A percentile compares a stretch with the other conserved stretches of the same genome.
Conservation (phyloP, 2,888 invertebrate species). For the Cremastinae sp. region DNA sequence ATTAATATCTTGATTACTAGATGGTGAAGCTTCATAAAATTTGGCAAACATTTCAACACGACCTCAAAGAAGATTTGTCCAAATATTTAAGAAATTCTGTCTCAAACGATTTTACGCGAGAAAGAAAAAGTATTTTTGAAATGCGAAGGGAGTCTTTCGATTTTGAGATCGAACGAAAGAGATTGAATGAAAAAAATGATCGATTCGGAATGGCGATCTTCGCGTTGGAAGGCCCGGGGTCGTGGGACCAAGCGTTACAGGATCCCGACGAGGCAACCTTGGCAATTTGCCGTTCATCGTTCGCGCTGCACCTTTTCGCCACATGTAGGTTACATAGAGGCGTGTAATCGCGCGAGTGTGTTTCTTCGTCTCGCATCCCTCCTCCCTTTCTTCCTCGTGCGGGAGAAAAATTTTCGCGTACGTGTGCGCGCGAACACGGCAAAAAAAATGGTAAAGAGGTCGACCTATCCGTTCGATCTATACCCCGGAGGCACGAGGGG, state of each 20-base stretch:
- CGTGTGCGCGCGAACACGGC: neutral
- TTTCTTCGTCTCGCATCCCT: neutral
- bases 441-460: slow-evolving; percentile 58
- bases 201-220: slow-evolving; percentile 47
- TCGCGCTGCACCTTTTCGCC: slow-evolving; percentile 48
- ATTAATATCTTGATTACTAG: too few relatives aligned
- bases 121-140: neutral
- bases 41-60: too few relatives aligned
- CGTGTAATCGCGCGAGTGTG: slow-evolving; percentile 2
- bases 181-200: slow-evolving; percentile 13
- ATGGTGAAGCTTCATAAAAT: too few relatives aligned
- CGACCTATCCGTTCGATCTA: slow-evolving; percentile 59
- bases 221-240: slow-evolving; percentile 39
- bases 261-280: slow-evolving; percentile 48
- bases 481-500: slow-evolving; percentile 43
- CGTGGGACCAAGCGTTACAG: slow-evolving; percentile 47
- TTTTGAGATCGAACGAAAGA: neutral
- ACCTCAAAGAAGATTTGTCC: too few relatives aligned
- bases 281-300: slow-evolving; percentile 45
- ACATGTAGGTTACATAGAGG: slow-evolving; percentile 43
- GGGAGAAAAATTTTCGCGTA: slow-evolving; percentile 19
- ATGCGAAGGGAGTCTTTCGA: neutral
- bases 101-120: too few relatives aligned
- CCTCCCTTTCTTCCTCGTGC: slow-evolving; percentile 21
- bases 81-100: too few relatives aligned